Percentiles rank a stretch among this genome's conserved stretches.
Conservation (phyloP, 2,113 vertebrate species). For the Myanophis thanlyinensis region DNA sequence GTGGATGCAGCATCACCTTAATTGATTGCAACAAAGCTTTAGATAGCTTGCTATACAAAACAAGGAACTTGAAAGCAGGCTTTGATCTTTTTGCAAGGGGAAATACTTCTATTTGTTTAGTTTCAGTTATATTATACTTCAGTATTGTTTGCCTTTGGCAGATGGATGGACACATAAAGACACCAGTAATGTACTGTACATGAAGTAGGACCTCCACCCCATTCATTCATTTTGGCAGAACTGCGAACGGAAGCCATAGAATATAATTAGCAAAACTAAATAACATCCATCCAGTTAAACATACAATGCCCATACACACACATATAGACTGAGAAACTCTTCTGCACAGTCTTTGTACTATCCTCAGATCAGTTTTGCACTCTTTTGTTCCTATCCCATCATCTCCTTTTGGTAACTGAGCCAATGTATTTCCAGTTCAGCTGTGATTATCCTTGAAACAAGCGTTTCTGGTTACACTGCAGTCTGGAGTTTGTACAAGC, state of each 20-base stretch:
- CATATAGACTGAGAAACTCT: not conserved
- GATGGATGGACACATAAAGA: not conserved
- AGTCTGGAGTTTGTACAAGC: not conserved
- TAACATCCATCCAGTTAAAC: not conserved
- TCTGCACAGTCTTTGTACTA: not conserved
- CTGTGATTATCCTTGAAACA: not conserved
- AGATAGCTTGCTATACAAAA: not conserved
- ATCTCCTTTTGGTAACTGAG: not conserved
- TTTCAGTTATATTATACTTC: not conserved
- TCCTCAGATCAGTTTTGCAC: not conserved
- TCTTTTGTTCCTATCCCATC: not conserved
- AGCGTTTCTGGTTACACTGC: not conserved
- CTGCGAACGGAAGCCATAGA: not conserved
- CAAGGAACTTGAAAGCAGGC: not conserved
- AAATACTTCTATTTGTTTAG: not conserved
- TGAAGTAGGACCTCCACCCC: not conserved
- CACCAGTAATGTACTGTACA: not conserved
- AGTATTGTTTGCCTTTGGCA: not conserved
- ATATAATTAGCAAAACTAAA: not conserved
- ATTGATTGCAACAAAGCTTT: not conserved
- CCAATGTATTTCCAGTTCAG: not conserved
- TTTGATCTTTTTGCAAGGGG: not conserved
- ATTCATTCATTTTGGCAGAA: not conserved
- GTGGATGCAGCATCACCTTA: not conserved
- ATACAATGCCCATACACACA: not conserved